A percentile compares a stretch with the other conserved stretches of the same genome.
phyloP scores from a whole-genome alignment of 2,113 vertebrate species.

The Shinisaurus crocodilurus region DNA sequence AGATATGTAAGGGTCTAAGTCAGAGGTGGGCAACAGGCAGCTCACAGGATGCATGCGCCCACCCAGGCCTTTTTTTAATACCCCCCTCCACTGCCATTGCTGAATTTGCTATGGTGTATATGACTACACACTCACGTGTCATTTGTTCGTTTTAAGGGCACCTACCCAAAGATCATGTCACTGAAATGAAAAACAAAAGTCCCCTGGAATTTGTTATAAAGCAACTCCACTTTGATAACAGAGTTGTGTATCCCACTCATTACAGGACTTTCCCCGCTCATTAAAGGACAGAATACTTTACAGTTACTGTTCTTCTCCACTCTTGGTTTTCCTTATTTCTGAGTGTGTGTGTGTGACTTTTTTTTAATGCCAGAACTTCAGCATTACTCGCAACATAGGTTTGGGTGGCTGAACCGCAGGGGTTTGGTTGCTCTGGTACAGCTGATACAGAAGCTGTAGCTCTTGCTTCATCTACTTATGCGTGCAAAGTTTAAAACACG shows the following conservation, averaged over 20 bases:
- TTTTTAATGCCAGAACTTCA: conserved; percentile 16
- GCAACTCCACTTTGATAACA: background rate
- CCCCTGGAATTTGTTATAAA: background rate
- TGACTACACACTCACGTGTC: background rate
- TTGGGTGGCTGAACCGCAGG: background rate
- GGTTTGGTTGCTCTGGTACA: background rate
- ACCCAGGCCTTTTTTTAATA: too few species aligned
- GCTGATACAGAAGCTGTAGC: background rate
- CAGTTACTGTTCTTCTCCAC: conserved; percentile 25
- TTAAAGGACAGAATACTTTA: too few species aligned
- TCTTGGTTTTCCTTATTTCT: background rate
- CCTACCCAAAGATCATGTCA: background rate
- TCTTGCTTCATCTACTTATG: background rate
- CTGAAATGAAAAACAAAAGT: background rate
- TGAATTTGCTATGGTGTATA: background rate
- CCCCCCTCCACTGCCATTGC: too few species aligned
- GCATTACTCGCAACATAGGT: conserved; percentile 20
- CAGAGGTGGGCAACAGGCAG: too few species aligned
- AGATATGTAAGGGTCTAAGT: background rate
- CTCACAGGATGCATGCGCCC: too few species aligned
- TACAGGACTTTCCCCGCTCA: background rate
- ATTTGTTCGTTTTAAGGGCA: background rate
- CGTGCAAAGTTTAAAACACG: conserved; percentile 30
- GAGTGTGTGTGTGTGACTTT: background rate
- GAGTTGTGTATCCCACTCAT: background rate